A percentile compares a stretch with the other conserved stretches of the same genome.
phyloP scores from a whole-genome alignment of 2,888 invertebrate genomes.

The Bellardia pandia region DNA sequence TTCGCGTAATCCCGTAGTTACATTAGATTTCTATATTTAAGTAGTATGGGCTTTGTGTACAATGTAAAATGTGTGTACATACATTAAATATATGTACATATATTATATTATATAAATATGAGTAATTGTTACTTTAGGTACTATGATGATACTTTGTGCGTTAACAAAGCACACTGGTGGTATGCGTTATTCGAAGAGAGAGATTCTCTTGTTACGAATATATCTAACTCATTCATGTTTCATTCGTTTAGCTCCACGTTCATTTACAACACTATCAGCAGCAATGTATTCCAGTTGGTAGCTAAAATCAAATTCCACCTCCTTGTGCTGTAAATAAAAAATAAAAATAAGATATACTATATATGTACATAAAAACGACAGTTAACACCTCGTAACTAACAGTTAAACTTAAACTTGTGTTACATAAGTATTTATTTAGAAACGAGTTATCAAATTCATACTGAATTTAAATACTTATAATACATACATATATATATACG shows the following conservation, averaged over 20 bases:
- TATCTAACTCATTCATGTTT: constrained; percentile 81
- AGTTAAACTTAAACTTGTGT: too few relatives aligned
- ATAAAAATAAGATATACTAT: not conserved
- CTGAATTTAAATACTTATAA: too few relatives aligned
- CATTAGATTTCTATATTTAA: too few relatives aligned
- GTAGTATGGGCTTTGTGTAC: too few relatives aligned
- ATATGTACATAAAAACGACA: too few relatives aligned
- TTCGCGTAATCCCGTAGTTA: too few relatives aligned
- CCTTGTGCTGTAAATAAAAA: constrained; percentile 78
- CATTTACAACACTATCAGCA: constrained; percentile 70
- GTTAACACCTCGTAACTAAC: too few relatives aligned
- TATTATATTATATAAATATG: not conserved
- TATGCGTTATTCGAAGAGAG: not conserved
- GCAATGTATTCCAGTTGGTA: constrained; percentile 83
- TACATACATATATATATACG: too few relatives aligned
- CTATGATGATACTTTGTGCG: not conserved
- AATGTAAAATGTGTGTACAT: not conserved
- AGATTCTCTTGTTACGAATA: not conserved
- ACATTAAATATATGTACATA: not conserved
- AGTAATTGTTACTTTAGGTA: constrained; percentile 3
- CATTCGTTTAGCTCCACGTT: constrained; percentile 78
- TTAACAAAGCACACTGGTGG: not conserved
- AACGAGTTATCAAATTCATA: too few relatives aligned
- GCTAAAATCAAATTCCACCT: constrained; percentile 82
- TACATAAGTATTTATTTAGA: too few relatives aligned